phyloP scores from a whole-genome alignment of 2,113 vertebrate genomes.

The Bungarus multicinctus region DNA sequence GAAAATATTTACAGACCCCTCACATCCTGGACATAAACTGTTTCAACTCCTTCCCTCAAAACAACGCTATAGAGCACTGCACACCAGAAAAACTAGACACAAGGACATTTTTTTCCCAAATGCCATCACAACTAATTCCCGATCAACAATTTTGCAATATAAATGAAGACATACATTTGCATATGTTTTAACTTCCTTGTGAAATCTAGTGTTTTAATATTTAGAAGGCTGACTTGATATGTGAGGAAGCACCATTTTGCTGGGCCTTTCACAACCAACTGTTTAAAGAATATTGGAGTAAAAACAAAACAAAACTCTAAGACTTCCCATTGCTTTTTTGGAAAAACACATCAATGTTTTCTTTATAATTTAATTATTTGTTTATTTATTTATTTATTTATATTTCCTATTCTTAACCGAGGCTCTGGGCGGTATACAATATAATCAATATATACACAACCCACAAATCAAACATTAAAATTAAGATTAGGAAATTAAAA shows the following conservation, averaged over 20 bases:
- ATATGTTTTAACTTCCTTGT: background rate
- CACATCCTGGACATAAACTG: no score
- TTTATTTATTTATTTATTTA: background rate
- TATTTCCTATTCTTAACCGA: background rate
- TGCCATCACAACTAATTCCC: no score
- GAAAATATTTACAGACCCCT: no score
- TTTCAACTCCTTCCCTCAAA: no score
- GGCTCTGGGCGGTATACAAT: background rate
- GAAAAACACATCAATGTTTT: background rate
- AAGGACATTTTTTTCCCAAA: no score
- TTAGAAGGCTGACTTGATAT: background rate
- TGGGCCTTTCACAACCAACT: background rate
- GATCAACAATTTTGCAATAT: background rate
- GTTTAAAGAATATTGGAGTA: background rate
- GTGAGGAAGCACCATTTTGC: background rate
- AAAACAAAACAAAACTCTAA: background rate
- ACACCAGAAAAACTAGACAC: no score
- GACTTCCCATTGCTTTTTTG: background rate
- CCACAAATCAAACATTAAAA: background rate
- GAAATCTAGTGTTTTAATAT: background rate
- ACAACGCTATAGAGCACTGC: no score
- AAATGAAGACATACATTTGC: background rate
- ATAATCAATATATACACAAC: background rate
- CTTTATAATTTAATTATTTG: background rate
- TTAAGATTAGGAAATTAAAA: background rate